These are phyloP conservation scores for Strix aluco DNA, from an alignment of 2,113 vertebrate species.

Conservation along the genomic window DNA sequence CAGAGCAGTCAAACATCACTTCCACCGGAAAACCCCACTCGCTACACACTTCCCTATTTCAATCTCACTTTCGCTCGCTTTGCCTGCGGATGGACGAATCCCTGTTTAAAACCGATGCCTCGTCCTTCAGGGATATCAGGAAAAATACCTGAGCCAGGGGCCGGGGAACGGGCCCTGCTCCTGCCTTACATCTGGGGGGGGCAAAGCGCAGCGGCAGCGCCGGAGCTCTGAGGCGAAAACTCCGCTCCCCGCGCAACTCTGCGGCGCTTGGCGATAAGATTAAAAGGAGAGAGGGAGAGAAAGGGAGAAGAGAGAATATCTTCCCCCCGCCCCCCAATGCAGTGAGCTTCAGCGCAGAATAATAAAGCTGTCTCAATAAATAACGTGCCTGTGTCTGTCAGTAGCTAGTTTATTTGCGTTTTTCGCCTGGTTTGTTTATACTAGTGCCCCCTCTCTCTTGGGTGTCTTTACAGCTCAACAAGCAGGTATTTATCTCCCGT, in stretches of 20 bases:
- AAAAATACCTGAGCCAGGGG: not conserved
- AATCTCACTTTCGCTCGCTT: not conserved
- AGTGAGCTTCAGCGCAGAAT: conserved; percentile 56
- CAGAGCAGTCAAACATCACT: conserved; percentile 37
- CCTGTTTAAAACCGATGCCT: not conserved
- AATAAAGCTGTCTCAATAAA: conserved; percentile 78
- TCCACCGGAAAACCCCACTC: conserved; percentile 52
- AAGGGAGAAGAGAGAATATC: conserved; percentile 20
- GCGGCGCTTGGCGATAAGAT: not conserved
- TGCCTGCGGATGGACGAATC: not conserved
- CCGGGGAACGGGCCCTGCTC: not conserved
- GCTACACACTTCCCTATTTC: not conserved
- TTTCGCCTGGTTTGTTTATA: conserved; percentile 77
- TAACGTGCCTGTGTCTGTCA: conserved; percentile 75
- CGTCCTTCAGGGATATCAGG: not conserved
- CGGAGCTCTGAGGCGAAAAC: not conserved
- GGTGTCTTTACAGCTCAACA: conserved; percentile 74
- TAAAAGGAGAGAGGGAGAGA: not conserved
- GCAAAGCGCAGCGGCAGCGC: not conserved
- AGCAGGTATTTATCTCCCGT: conserved; percentile 70
- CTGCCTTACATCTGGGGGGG: not conserved
- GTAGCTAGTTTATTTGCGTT: conserved; percentile 79
- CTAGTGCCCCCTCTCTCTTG: conserved; percentile 65
- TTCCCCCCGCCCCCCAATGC: not conserved
- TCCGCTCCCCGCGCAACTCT: not conserved